phyloP scores from a whole-genome alignment of 2,888 invertebrate genomes.

The Sabellastarte sp. region DNA sequence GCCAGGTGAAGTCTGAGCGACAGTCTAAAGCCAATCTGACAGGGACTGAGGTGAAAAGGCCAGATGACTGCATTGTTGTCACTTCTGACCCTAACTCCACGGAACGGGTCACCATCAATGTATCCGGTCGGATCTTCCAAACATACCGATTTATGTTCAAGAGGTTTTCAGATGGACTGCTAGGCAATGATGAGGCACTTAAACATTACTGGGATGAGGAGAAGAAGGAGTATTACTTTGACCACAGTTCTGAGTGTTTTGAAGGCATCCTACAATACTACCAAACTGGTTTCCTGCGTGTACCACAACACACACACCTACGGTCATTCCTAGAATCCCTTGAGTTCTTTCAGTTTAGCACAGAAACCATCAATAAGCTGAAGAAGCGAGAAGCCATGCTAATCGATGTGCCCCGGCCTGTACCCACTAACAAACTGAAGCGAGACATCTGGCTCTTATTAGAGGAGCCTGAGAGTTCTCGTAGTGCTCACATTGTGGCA shows the following conservation, averaged over 20 bases:
- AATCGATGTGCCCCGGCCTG: background rate
- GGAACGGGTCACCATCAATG: constrained; percentile 31
- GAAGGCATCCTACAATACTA: constrained; percentile 53
- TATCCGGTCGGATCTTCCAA: constrained; percentile 51
- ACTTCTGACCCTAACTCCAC: no score
- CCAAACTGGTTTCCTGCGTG: constrained; percentile 56
- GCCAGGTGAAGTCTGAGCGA: no score
- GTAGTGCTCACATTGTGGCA: constrained; percentile 55
- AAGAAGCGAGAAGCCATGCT: background rate
- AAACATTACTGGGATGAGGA: constrained; percentile 41
- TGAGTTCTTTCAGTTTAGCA: constrained; percentile 30
- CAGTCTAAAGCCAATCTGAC: no score
- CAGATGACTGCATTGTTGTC: no score
- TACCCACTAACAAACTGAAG: background rate
- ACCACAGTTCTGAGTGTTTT: constrained; percentile 50
- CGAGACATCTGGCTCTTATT: constrained; percentile 56
- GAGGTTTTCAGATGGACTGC: constrained; percentile 47
- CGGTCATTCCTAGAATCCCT: constrained; percentile 60
- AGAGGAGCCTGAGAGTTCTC: constrained; percentile 59
- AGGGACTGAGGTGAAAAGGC: no score
- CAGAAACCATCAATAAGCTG: background rate
- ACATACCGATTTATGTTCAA: constrained; percentile 46
- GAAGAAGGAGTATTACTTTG: constrained; percentile 50
- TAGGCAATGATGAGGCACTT: constrained; percentile 46
- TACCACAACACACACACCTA: constrained; percentile 60